A percentile compares a stretch with the other conserved stretches of the same genome.
These are phyloP conservation scores for Reinhardtius hippoglossoides DNA, from an alignment of 2,113 vertebrate genomes.

Conservation along the genomic window DNA sequence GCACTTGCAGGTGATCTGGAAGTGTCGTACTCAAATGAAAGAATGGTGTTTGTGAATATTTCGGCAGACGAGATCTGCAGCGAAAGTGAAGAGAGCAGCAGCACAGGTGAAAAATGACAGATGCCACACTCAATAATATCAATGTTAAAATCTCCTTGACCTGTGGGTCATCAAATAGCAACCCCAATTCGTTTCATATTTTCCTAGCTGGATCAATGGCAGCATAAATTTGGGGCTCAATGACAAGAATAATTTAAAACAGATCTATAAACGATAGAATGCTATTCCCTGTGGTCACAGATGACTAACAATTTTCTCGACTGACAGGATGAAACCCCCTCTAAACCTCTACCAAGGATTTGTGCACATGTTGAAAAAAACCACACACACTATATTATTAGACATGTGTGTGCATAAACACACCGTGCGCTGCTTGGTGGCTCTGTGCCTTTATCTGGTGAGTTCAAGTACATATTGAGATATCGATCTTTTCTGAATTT, in stretches of 20 bases:
- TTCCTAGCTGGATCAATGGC: conserved; percentile 98
- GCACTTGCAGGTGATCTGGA: conserved; percentile 33
- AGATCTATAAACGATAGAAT: conserved; percentile 92
- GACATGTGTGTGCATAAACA: conserved; percentile 54
- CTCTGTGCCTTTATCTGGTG: conserved; percentile 83
- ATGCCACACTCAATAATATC: conserved; percentile 85
- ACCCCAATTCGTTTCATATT: conserved; percentile 99
- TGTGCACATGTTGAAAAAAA: neutral
- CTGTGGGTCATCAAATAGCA: conserved; percentile 93
- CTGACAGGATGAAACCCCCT: conserved; percentile 66
- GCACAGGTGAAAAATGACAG: conserved; percentile 79
- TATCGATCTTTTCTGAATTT: conserved; percentile 97
- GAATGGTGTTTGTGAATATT: conserved; percentile 58
- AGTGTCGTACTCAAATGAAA: conserved; percentile 3
- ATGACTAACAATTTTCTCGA: conserved; percentile 73
- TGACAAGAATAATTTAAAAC: conserved; percentile 99
- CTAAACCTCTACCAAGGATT: conserved; percentile 44
- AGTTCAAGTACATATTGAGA: conserved; percentile 97
- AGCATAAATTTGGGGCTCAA: conserved; percentile 97
- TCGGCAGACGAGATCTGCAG: conserved; percentile 42
- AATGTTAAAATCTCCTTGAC: conserved; percentile 99
- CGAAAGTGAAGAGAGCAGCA: conserved; percentile 69
- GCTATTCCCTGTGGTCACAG: conserved; percentile 76
- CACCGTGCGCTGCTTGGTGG: conserved; percentile 40
- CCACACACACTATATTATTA: conserved; percentile 19